These are phyloP conservation scores for Pyrgilauda ruficollis DNA, from an alignment of 2,113 vertebrate genomes.

Conservation along the genomic window DNA sequence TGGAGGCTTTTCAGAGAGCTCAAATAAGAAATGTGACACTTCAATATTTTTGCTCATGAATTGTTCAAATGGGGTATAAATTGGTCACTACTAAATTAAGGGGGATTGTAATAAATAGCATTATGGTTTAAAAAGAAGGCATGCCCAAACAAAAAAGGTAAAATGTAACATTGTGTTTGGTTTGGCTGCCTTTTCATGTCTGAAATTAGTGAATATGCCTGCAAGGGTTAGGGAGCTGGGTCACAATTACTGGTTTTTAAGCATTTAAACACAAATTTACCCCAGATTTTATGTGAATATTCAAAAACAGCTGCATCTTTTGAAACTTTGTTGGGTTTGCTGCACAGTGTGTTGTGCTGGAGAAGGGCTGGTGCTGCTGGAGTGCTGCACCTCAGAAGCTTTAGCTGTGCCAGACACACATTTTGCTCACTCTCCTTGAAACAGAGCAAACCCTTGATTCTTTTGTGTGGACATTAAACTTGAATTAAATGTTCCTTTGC, in stretches of 20 bases:
- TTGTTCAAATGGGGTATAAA: background rate
- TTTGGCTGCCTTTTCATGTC: background rate
- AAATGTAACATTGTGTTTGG: background rate
- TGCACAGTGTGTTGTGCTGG: background rate
- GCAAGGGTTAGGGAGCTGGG: background rate
- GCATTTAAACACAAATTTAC: background rate
- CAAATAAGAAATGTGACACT: background rate
- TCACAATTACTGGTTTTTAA: background rate
- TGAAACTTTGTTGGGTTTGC: background rate
- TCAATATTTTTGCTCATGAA: background rate
- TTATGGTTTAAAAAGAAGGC: background rate
- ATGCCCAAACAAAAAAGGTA: background rate
- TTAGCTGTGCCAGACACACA: background rate
- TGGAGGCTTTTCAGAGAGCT: background rate
- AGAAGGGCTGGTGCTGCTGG: background rate
- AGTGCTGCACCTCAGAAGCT: background rate
- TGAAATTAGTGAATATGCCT: background rate
- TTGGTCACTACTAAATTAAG: background rate
- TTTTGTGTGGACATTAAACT: background rate
- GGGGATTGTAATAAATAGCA: background rate
- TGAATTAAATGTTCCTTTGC: background rate
- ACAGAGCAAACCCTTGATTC: background rate
- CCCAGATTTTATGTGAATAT: background rate
- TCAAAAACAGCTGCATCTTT: background rate
- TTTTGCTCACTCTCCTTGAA: background rate